Evolutionary conservation across 2,797 vertebrate species (phyloP).

Genomic region (Cottoperca gobio): DNA sequence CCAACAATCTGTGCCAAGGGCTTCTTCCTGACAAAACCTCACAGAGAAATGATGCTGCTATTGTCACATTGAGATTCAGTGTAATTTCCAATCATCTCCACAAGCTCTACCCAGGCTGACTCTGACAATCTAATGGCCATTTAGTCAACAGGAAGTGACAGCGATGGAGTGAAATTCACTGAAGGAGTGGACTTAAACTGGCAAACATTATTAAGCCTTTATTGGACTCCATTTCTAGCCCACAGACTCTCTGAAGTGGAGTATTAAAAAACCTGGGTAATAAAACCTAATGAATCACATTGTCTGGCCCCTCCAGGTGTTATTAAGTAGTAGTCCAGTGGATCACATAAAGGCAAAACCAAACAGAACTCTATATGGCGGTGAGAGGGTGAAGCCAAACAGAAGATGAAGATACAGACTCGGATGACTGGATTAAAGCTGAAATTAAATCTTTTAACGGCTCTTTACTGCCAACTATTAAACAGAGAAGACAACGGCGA

Average conservation of each 20-base stretch:
- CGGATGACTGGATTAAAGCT: slow-evolving; percentile 47
- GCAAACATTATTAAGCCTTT: slow-evolving; percentile 65
- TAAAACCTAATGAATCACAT: slow-evolving; percentile 62
- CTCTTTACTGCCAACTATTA: slow-evolving; percentile 31
- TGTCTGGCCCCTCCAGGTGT: slow-evolving; percentile 45
- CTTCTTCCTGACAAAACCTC: slow-evolving; percentile 44
- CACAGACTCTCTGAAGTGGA: slow-evolving; percentile 54
- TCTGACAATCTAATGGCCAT: slow-evolving; percentile 45
- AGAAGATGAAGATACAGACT: slow-evolving; percentile 50
- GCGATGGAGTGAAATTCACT: slow-evolving; percentile 45
- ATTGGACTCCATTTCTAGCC: slow-evolving; percentile 53
- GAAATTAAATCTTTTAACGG: slow-evolving; percentile 46
- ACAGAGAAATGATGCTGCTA: slow-evolving; percentile 19
- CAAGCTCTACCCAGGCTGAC: slow-evolving; percentile 32
- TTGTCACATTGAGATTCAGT: slow-evolving; percentile 45
- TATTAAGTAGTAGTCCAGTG: slow-evolving; percentile 39
- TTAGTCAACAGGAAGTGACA: slow-evolving; percentile 60
- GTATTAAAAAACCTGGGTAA: slow-evolving; percentile 37
- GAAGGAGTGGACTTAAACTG: slow-evolving; percentile 55
- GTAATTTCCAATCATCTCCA: slow-evolving; percentile 47
- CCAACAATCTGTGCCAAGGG: slow-evolving; percentile 45
- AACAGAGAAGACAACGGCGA: slow-evolving; percentile 54
- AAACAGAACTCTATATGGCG: slow-evolving; percentile 37
- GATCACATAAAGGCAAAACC: slow-evolving; percentile 45
- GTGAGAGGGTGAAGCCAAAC: slow-evolving; percentile 53